A percentile compares a stretch with the other conserved stretches of the same genome.
Evolutionary conservation across 2,797 vertebrate genomes (phyloP).

Genomic region (Rhabdomys pumilio): DNA sequence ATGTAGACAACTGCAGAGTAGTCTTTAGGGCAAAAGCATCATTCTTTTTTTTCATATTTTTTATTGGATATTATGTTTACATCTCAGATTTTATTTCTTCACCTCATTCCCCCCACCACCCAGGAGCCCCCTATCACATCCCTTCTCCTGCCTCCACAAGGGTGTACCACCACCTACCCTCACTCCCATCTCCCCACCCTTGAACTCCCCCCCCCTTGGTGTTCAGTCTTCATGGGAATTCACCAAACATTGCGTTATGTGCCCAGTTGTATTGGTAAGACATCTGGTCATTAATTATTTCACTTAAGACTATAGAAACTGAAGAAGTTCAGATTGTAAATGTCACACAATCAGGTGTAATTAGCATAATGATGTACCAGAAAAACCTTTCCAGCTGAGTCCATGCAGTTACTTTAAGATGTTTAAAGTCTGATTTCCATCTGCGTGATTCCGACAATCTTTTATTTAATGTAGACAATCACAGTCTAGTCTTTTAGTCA

Average conservation of each 20-base stretch:
- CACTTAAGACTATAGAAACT: slow-evolving; percentile 24
- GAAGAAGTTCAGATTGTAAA: slow-evolving; percentile 49
- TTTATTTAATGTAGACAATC: slow-evolving; percentile 13
- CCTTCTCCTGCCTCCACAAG: no score
- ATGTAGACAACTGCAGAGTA: background rate
- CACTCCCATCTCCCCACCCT: no score
- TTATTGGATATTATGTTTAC: no score
- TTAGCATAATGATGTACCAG: slow-evolving; percentile 12
- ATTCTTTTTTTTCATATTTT: no score
- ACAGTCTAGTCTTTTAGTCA: slow-evolving; percentile 25
- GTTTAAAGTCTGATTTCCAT: slow-evolving; percentile 2
- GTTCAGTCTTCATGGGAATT: no score
- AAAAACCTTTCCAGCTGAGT: background rate
- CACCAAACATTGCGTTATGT: no score
- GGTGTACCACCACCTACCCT: no score
- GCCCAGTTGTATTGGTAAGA: background rate
- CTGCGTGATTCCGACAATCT: background rate
- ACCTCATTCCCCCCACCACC: no score
- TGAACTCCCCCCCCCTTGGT: no score
- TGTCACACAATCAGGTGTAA: background rate
- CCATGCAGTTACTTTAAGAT: background rate
- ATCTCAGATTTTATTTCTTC: no score
- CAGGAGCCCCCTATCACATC: no score
- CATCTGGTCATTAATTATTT: background rate
- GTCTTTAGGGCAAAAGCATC: no score